Evolutionary conservation across 2,797 vertebrate genomes (phyloP), one percentile per base, ranked within the genome.

Genomic region (Alosa sapidissima): DNA sequence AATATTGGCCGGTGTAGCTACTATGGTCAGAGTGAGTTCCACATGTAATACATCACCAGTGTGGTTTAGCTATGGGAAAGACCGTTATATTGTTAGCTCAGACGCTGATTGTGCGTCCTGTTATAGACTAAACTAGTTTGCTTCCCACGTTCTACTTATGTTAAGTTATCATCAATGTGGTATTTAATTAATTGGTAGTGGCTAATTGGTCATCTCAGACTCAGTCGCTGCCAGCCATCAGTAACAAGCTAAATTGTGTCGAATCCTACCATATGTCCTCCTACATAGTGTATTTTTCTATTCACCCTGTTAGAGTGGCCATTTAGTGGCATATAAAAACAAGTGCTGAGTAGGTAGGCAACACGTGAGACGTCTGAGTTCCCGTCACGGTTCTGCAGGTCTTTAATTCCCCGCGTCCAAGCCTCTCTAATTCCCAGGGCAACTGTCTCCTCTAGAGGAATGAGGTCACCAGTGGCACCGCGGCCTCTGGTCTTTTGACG

Each of bases 381-480:
- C 58, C 58, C 58, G 58, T 62, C 58, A 62, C 8, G 58, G 21
- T 62, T 62, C 72, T 47, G 41, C 41, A 78, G 41, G 21, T 78
- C 41, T 45, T 78, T 78, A 78, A 78, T 78, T 78, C 72, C 41
- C 72, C 8, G 72, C 72, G 21, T 41, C 16, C 72, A 47, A 78
- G 72, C 72, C 28, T 36, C 14, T 78, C 58, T 62, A 62, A 62
- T 62, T 62, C 58, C 58, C 16, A 47, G 41, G 49, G 51, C n/a
- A 62, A 36, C 84, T 82, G 84, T 85, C 81, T 85, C 65, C 47
- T 24, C 55, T 82, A 65, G 10, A 81, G 68, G 86, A 85, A 85
- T 87, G 78, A 84, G 85, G 86, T 87, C 81, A 81, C 16, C 54
- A 58, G 87, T 82, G 82, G 84, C 81, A 84, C 49, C 86, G 68